Conservation (phyloP, 1,140 invertebrate species). For the Parapsyche elsis region DNA sequence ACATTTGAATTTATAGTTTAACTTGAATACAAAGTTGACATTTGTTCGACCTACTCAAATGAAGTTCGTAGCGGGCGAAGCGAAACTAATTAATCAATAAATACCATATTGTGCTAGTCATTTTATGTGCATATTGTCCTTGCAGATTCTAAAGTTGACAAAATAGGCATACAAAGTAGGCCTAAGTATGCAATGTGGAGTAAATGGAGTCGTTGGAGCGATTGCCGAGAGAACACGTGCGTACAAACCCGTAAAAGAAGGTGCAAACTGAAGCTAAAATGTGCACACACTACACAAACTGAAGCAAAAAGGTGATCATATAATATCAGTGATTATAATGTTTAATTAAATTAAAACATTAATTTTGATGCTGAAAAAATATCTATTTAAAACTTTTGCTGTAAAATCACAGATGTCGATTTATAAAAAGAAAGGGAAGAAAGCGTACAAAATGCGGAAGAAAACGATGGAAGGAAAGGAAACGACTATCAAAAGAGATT, state of each 20-base stretch:
- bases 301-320: conserved; percentile 52
- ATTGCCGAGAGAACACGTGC: conserved; percentile 44
- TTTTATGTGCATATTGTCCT: background rate
- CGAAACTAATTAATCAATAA: too few species aligned
- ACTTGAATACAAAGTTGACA: too few species aligned
- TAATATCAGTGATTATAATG: background rate
- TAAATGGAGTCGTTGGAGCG: conserved; percentile 51
- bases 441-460: conserved; percentile 48
- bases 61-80: too few species aligned
- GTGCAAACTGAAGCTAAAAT: conserved; percentile 46
- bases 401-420: conserved; percentile 48
- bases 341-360: conserved; percentile 30
- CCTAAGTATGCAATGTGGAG: conserved; percentile 45
- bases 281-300: conserved; percentile 46
- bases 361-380: conserved; percentile 1
- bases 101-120: background rate
- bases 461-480: conserved; percentile 44
- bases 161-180: background rate
- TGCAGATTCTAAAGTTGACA: background rate
- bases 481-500: background rate
- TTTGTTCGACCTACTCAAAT: too few species aligned
- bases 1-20: background rate
- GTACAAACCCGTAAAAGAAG: conserved; percentile 41
- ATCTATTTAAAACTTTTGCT: background rate
- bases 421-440: conserved; percentile 45